Percentiles rank a stretch among this genome's conserved stretches.
phyloP scores from a whole-genome alignment of 2,888 invertebrate genomes.

The Caprella mutica region DNA sequence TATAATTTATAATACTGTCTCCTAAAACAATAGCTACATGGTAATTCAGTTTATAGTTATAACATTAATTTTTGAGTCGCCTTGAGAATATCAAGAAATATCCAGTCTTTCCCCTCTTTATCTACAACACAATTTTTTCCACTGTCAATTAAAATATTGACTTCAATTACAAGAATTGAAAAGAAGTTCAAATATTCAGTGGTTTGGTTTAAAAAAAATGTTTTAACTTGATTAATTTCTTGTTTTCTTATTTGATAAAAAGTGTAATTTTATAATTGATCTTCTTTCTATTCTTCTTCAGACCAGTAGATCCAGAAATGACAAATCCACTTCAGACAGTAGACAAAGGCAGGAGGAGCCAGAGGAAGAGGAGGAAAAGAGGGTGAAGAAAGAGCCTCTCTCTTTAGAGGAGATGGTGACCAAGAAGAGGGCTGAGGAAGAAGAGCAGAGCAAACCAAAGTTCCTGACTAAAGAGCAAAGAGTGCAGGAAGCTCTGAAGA shows the following conservation, averaged over 20 bases:
- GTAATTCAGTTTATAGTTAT: too few species aligned
- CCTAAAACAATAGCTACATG: too few species aligned
- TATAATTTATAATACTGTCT: too few species aligned
- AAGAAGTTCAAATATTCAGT: too few species aligned
- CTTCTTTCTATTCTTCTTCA: neutral
- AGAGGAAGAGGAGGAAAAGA: constrained; percentile 3
- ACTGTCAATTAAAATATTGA: too few species aligned
- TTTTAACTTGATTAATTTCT: neutral
- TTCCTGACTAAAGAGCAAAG: constrained; percentile 94
- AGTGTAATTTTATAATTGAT: neutral
- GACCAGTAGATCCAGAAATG: neutral
- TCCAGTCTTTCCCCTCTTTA: too few species aligned
- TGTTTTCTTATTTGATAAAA: neutral
- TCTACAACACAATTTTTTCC: too few species aligned
- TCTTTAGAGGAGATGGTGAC: constrained; percentile 90
- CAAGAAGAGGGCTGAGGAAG: constrained; percentile 92
- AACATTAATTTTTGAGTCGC: too few species aligned
- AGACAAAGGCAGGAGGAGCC: neutral
- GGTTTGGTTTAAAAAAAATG: too few species aligned
- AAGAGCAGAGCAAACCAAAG: constrained; percentile 87
- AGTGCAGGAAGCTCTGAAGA: constrained; percentile 73
- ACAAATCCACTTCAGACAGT: neutral
- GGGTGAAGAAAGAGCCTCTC: constrained; percentile 64
- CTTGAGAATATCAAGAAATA: too few species aligned
- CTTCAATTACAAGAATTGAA: too few species aligned